phyloP scores from a whole-genome alignment of 2,888 invertebrate species.

The Hypercompe scribonia region DNA sequence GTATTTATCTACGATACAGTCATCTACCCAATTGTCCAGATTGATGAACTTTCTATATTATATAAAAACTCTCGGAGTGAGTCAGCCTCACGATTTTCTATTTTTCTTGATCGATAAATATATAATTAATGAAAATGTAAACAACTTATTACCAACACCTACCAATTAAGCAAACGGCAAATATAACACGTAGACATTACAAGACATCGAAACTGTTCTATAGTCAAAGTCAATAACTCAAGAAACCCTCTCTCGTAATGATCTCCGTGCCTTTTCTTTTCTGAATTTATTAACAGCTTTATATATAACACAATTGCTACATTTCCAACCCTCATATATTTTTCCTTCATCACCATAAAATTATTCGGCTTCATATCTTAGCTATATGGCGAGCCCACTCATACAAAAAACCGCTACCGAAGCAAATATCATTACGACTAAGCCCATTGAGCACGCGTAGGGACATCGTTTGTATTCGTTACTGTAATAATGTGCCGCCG shows the following conservation, averaged over 20 bases:
- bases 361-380: slow-evolving; percentile 28
- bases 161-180: too few species aligned
- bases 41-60: too few species aligned
- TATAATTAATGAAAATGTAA: too few species aligned
- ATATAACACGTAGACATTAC: too few species aligned
- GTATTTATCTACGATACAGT: too few species aligned
- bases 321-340: slow-evolving; percentile 11
- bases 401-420: slow-evolving; percentile 31
- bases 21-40: too few species aligned
- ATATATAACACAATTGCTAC: neutral
- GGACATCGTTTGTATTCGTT: slow-evolving; percentile 62
- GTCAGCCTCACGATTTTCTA: too few species aligned
- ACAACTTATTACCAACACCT: too few species aligned
- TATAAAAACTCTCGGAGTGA: too few species aligned
- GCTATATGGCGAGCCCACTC: slow-evolving; percentile 21
- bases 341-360: slow-evolving; percentile 29
- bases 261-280: neutral
- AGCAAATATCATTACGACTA: slow-evolving; percentile 34
- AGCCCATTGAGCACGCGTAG: slow-evolving; percentile 51
- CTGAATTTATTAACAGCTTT: neutral
- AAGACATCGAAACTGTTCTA: too few species aligned
- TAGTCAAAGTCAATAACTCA: neutral
- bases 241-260: neutral
- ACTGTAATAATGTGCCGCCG: slow-evolving; percentile 49
- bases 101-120: too few species aligned